Evolutionary conservation across 1,140 invertebrate genomes (phyloP).

Genomic region (Drosophila nikananu): DNA sequence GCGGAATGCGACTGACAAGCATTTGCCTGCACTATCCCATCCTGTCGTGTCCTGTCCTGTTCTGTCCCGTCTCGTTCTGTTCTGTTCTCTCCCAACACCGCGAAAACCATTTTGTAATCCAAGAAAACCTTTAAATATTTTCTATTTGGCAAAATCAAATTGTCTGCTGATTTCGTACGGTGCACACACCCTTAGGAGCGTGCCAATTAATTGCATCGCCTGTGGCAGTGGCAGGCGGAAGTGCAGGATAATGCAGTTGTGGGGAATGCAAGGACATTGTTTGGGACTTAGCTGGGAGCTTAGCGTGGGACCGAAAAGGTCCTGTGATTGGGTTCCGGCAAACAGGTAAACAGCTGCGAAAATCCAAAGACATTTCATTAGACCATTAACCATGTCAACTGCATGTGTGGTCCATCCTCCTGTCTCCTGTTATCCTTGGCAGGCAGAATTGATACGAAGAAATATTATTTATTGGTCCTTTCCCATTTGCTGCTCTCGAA

Average conservation of each 20-base stretch:
- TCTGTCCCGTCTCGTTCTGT: no score
- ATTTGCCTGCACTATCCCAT: background rate
- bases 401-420: constrained; percentile 39
- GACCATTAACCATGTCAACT: constrained; percentile 74
- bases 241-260: constrained; percentile 1
- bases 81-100: background rate
- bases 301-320: constrained; percentile 14
- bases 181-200: background rate
- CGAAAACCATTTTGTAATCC: no score
- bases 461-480: constrained; percentile 44
- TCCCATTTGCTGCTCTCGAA: background rate
- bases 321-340: constrained; percentile 37
- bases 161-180: background rate
- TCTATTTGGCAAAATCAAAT: background rate
- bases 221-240: constrained; percentile 6
- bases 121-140: no score
- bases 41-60: background rate
- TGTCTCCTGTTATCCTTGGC: background rate
- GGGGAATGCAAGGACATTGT: constrained; percentile 33
- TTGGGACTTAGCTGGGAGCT: constrained; percentile 24
- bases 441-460: constrained; percentile 40
- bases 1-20: constrained; percentile 29
- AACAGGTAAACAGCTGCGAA: constrained; percentile 67
- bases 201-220: constrained; percentile 57
- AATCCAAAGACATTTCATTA: constrained; percentile 79